Base-by-base conservation (phyloP, 2,888 invertebrate species). In the Cecidostiba fungosa region DNA sequence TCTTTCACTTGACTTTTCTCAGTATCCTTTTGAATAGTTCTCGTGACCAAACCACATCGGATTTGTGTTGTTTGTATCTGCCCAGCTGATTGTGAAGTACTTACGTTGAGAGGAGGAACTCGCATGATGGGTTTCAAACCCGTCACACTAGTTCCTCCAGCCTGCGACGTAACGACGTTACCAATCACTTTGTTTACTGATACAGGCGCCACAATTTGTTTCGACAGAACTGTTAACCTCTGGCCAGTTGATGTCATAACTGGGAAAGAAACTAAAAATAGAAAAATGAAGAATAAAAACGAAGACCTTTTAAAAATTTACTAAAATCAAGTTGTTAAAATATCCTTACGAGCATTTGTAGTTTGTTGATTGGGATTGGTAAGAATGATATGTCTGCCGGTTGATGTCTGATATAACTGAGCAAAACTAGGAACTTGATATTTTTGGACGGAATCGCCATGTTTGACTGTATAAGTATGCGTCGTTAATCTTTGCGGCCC, bases 371-470 rank as follows among this genome's bases (percentile, higher is more conserved):
- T 92, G 1, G 96, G 95, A 74, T 82, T 86, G 4, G 96, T 95
- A 77, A 96, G 92, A 86, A 96, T 94, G 89, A 96, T 94, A 92
- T 96, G 96, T 89, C 96, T 95, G 12, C 97, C 97, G 79, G 95
- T 94, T 36, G 96, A 94, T 8, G 96, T 96, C 92, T 97, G 96
- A 76, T 97, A 96, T 78, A 97, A 94, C 91, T 96, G 96, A 70
- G 96, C 95, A 89, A 95, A 93, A 89, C 92, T 90, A 81, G 93
- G 92, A 82, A 93, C 90, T n/a, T n/a, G n/a, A 90, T 93, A 92
- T 89, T 92, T 92, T 87, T 92, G 93, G 88, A 93, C 91, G 89
- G 93, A 93, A 90, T 92, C 92, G 82, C 92, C 92, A 89, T 92
- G 91, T 84, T 93, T 92, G 62, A 93, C 91, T 29, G 93, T 92